These are phyloP conservation scores for Syngnathus typhle DNA, from an alignment of 2,113 vertebrate species.

Conservation along the genomic window DNA sequence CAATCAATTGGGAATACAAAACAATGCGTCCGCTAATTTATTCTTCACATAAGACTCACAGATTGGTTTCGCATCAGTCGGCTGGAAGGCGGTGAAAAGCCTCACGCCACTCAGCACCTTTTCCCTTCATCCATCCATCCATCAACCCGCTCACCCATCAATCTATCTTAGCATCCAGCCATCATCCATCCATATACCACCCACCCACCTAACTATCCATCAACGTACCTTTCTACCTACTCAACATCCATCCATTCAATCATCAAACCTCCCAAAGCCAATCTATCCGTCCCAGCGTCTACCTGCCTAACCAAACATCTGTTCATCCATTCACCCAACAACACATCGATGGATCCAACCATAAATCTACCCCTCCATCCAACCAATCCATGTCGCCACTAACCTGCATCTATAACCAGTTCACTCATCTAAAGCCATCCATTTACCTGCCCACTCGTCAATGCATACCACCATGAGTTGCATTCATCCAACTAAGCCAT, in stretches of 20 bases:
- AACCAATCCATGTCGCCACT: neutral
- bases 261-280: neutral
- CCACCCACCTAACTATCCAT: neutral
- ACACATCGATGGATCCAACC: neutral
- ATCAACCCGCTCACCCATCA: no score
- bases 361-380: neutral
- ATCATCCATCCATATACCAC: neutral
- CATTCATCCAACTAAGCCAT: neutral
- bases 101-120: neutral
- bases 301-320: no score
- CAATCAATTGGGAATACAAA: neutral
- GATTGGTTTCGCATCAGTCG: neutral
- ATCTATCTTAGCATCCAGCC: neutral
- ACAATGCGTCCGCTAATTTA: neutral
- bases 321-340: neutral
- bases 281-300: neutral
- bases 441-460: neutral
- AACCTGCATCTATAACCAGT: neutral
- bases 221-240: neutral
- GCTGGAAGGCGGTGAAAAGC: neutral
- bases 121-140: neutral
- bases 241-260: no score
- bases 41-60: neutral
- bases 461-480: neutral
- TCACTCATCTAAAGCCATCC: neutral